Base-by-base conservation (phyloP, 2,888 invertebrate species). In the Sialis fuliginosa region DNA sequence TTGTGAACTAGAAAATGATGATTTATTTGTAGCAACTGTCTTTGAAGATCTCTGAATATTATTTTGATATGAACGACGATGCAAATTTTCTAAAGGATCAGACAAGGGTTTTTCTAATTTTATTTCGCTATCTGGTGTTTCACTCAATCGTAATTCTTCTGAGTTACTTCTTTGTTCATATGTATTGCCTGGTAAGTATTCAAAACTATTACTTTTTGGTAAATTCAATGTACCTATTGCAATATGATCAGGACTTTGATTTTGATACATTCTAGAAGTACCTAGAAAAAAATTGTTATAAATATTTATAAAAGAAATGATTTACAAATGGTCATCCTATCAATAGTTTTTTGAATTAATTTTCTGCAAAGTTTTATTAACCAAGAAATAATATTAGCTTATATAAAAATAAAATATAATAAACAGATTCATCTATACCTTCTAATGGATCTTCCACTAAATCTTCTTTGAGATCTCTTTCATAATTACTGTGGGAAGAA, bases 181-280 rank as follows among this genome's bases (percentile, higher is more conserved):
- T 48, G 73, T 65, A 55, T 75, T 67, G 2, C 70, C 72, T 44
- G 70, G 70, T 63, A 73, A 65, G 57, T 79, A 80, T 59, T 80
- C 79, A 62, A 80, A 80, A 57, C 80, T 80, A 55, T 78, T 76
- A 33, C 77, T 77, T 56, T 74, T 72, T 51, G 47, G 47, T 32
- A 47, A 6, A 33, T 42, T 45, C 5, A 45, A 33, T n/a, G 45
- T 35, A 12, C 22, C 35, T 13, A 13, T 35, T 13, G 10, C 6
- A 7, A 10, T 6, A 10, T 37, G 37, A 37, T 37, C 10, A 7
- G n/a, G 6, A 37, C 10, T 10, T 12, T 10, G 12, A 37, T 37
- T 37, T 37, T 8, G 37, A 37, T 37, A 12, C 37, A 37, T 37
- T 8, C 12, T 37, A 10, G 37, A 37, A 6, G 22, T 22, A 22